Evolutionary conservation across 2,888 invertebrate genomes (phyloP), one percentile per base, ranked within the genome.

Genomic region (Drosophila lacicola): DNA sequence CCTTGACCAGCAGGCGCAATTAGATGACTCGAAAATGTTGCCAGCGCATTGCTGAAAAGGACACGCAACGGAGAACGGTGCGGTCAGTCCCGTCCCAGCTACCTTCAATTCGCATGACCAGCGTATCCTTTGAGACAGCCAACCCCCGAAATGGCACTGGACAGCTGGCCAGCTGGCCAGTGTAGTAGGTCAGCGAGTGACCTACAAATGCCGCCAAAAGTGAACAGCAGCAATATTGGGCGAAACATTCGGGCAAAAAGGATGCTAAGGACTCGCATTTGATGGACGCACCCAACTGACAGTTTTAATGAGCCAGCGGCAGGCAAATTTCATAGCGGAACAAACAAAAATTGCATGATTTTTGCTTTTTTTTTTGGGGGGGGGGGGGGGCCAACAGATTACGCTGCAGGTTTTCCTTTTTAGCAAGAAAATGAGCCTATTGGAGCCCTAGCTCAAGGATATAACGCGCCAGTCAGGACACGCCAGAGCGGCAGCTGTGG

Each of bases 161-260:
- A 60, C 39, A 46, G 42, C 36, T 37, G 37, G 78, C 78, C 82
- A 82, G 86, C 88, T 86, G 88, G 88, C 64, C 70, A 81, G 72
- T 56, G 29, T 36, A 6, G 42, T 70, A 78, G 72, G 74, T 81
- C 71, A 78, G 63, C 49, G 74, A 70, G 46, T 71, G 73, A 70
- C 72, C 70, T 67, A 72, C 60, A 79, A 88, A 81, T 85, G 75
- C 86, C 85, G 85, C 88, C 88, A 81, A 86, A 85, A 87, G 77
- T 47, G 65, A 63, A 70, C 66, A 74, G 51, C 69, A 8, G 8
- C 39, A 17, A 42, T 36, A 33, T 29, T 29, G 29, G 29, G 29
- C 29, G 13, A 41, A 58, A 33, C 44, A 29, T 42, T 47, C 19
- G 50, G 36, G 19, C 33, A 67, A 60, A 77, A 75, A 75, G 79